Evolutionary conservation across 2,797 vertebrate species (phyloP), one percentile per base, ranked within the genome.

Genomic region (Cephalopachus bancanus): DNA sequence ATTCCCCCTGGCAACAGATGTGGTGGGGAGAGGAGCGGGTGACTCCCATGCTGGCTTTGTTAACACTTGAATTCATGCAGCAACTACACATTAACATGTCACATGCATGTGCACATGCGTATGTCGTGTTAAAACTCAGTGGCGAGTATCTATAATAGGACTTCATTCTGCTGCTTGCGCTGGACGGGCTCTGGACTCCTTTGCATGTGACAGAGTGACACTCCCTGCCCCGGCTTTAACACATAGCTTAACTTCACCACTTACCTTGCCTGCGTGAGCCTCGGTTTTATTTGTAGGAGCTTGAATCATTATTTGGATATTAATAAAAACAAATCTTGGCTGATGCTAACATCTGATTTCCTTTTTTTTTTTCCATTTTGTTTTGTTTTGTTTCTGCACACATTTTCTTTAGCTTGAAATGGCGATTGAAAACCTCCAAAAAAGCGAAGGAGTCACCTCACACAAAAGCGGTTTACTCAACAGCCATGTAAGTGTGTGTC

Each of bases 401-500:
- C 99, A 97, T 98, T 99, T 98, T 98, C 99, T 99, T 98, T 99
- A 99, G 99, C 99, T 99, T 99, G 99, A 99, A 99, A 99, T 99
- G 99, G 99, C 99, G 99, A 99, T 99, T 99, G 99, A 99, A 99
- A 99, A 99, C 99, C 99, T 99, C 98, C 99, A 99, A 99, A 99
- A 99, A 99, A 99, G 99, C 98, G 99, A 99, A 99, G 99, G 99
- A 99, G 99, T 99, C 99, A 99, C 99, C 97, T 99, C 99, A 99
- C 99, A 99, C 99, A 99, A 99, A 99, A 99, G 99, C 99, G 99
- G 99, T 99, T 99, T 99, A 99, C 99, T 99, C 99, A 99, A 99
- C 99, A 99, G 99, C 99, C 99, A 99, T 99, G 99, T 99, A 99
- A 99, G 99, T 99, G 98, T 97, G 98, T 92, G 81, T 95, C 87